Base-by-base conservation (phyloP, 1,140 invertebrate species). In the Cyclargus thomasi region DNA sequence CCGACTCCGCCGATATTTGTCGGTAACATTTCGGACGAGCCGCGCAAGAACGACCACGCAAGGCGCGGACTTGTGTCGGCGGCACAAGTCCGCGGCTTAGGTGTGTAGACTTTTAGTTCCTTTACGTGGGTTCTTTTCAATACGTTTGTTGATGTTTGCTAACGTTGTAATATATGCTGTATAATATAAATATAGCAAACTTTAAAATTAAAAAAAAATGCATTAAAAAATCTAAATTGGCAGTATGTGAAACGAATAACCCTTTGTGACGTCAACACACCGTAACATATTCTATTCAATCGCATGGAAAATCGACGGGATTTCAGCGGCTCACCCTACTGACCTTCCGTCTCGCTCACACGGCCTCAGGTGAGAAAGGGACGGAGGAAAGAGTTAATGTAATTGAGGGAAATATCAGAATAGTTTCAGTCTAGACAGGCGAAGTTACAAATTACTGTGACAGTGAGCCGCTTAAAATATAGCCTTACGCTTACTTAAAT, bases 371-470 rank as follows among this genome's bases (percentile, higher is more conserved):
- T 35, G 10, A 70, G 74, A 83, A 35, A 68, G 77, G 72, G 77
- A 85, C 35, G 55, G 62, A 55, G 16, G 68, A 71, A 71, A 76
- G 80, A 79, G 75, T 81, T 83, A 82, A 80, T 77, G 83, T 86
- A 85, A 90, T 86, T 86, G 84, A 85, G 82, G 82, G 83, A 80
- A 86, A 86, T 90, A 83, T 79, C 76, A 76, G 78, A 86, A 87
- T 88, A 90, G 85, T 90, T 90, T 86, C 71, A 87, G 87, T 88
- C 85, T 90, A 90, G 87, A 90, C 87, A 76, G 76, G 78, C 70
- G 76, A 82, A 86, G 85, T 85, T 81, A 77, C 76, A 79, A 82
- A 86, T 88, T 81, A 85, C 80, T 77, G 81, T 81, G 74, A 82
- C 73, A 75, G 74, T 63, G 77, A 68, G 70, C 77, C 83, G 78